These are phyloP conservation scores for Paraescarpia echinospica DNA, from an alignment of 1,140 invertebrate genomes.

Conservation along the genomic window DNA sequence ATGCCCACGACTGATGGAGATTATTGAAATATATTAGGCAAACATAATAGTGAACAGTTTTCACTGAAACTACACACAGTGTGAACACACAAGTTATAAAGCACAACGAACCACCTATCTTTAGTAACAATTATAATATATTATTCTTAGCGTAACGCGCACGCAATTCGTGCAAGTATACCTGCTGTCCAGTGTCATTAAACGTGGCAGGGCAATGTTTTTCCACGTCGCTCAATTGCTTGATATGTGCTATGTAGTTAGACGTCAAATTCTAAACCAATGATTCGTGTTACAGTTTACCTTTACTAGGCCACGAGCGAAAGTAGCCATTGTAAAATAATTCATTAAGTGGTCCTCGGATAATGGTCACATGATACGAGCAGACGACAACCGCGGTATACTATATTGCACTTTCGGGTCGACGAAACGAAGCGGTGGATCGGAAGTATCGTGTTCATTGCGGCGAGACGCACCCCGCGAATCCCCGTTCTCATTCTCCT, in stretches of 20 bases:
- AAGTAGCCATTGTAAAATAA: too few species aligned
- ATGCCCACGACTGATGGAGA: neutral
- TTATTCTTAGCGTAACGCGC: neutral
- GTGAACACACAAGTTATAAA: neutral
- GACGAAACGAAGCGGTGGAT: neutral
- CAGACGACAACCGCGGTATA: neutral
- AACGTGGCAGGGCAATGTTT: neutral
- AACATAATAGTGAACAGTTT: neutral
- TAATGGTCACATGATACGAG: neutral
- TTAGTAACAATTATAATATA: neutral
- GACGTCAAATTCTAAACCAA: neutral
- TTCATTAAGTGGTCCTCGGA: neutral
- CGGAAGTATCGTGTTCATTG: neutral
- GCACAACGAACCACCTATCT: neutral
- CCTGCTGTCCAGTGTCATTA: neutral
- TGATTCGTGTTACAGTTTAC: neutral
- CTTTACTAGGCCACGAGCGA: neutral
- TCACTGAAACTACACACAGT: neutral
- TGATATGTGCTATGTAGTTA: too few species aligned
- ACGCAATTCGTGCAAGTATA: neutral
- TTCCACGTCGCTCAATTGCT: neutral
- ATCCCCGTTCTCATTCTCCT: neutral
- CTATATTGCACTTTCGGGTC: neutral
- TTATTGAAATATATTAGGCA: neutral
- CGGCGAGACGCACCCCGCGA: neutral